phyloP scores from a whole-genome alignment of 2,888 invertebrate genomes.

The Patella ulyssiponensis region DNA sequence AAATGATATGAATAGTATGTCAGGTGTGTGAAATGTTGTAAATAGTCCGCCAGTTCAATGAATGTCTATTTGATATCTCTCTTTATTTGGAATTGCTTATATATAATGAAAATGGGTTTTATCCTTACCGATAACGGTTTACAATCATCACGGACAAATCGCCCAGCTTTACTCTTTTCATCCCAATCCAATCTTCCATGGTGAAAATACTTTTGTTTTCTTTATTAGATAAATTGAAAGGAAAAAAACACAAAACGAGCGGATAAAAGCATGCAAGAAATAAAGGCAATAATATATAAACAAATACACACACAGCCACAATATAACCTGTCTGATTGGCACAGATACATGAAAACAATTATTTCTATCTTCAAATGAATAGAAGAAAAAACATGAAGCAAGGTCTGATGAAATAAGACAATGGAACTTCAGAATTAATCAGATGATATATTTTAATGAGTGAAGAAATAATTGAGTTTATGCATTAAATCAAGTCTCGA shows the following conservation, averaged over 20 bases:
- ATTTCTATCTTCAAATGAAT: neutral
- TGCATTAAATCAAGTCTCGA: too few species aligned
- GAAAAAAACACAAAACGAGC: slow-evolving; percentile 36
- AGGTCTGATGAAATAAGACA: slow-evolving; percentile 16
- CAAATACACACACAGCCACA: slow-evolving; percentile 17
- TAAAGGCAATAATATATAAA: too few species aligned
- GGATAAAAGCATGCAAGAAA: slow-evolving; percentile 44
- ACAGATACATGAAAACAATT: neutral
- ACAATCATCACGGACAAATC: slow-evolving; percentile 98
- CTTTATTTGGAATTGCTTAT: neutral
- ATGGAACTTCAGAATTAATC: neutral
- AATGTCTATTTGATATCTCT: neutral
- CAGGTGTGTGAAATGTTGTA: too few species aligned
- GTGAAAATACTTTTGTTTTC: slow-evolving; percentile 84
- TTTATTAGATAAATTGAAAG: slow-evolving; percentile 34
- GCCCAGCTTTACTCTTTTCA: slow-evolving; percentile 94
- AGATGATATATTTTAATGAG: neutral
- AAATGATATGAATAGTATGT: too few species aligned
- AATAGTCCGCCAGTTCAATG: too few species aligned
- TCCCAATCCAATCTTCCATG: slow-evolving; percentile 98
- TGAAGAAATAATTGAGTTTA: slow-evolving; percentile 28
- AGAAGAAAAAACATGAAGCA: slow-evolving; percentile 16
- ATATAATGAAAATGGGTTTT: neutral
- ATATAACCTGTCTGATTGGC: neutral
- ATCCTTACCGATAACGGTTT: slow-evolving; percentile 88